Evolutionary conservation across 2,113 vertebrate species (phyloP).

Genomic region (Bucco capensis): DNA sequence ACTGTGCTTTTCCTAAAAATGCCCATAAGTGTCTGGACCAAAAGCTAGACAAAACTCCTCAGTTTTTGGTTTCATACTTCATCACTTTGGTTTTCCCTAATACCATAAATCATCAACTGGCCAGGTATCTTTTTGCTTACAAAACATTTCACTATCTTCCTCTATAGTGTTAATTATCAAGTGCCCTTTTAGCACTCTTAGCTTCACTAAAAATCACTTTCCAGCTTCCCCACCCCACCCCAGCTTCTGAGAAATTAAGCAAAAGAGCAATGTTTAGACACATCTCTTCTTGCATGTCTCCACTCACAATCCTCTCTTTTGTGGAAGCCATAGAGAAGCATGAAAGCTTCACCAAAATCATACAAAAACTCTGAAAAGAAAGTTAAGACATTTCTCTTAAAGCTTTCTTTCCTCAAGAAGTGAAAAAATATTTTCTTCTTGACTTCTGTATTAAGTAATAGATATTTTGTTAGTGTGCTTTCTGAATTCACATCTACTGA

Average conservation of each 20-base stretch:
- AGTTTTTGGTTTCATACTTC: not conserved
- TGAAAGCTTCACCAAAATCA: not conserved
- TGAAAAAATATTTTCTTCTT: not conserved
- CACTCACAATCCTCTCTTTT: fast-evolving
- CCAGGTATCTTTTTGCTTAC: not conserved
- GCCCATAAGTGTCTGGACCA: not conserved
- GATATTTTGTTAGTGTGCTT: not conserved
- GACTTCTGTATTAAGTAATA: not conserved
- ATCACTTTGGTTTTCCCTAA: not conserved
- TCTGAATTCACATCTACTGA: not conserved
- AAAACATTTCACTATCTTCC: not conserved
- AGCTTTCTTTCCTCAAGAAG: not conserved
- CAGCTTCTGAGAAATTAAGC: not conserved
- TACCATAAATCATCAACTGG: not conserved
- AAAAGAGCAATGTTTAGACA: not conserved
- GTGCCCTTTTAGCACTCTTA: not conserved
- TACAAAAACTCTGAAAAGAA: not conserved
- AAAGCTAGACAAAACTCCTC: not conserved
- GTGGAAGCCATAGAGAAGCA: not conserved
- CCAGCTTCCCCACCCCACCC: not conserved
- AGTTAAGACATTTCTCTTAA: not conserved
- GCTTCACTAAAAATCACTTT: not conserved
- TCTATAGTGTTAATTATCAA: not conserved
- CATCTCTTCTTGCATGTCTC: not conserved
- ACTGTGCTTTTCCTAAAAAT: not conserved